These are phyloP conservation scores for Rhagium mordax DNA, from an alignment of 2,888 invertebrate genomes.

Conservation along the genomic window DNA sequence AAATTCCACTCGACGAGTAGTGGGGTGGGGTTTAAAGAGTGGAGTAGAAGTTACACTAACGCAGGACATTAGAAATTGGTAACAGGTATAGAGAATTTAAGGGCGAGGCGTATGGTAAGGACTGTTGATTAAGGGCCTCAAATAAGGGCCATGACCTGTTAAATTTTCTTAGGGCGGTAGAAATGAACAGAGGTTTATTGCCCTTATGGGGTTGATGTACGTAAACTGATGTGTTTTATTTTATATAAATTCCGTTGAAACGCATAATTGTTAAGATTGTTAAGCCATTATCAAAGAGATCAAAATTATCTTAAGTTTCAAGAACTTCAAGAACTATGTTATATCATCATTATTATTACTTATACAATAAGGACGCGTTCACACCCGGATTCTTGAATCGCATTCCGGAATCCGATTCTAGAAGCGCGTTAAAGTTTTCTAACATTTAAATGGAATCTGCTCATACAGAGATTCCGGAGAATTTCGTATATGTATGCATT, in stretches of 20 bases:
- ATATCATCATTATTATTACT: too few relatives aligned
- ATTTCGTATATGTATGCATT: too few relatives aligned
- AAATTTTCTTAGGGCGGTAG: slow-evolving; percentile 38
- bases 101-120: background rate
- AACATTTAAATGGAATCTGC: too few relatives aligned
- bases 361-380: too few relatives aligned
- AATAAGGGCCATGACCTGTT: slow-evolving; percentile 42
- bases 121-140: slow-evolving; percentile 21
- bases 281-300: too few relatives aligned
- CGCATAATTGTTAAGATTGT: too few relatives aligned
- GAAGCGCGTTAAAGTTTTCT: too few relatives aligned
- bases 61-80: background rate
- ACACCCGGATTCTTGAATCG: too few relatives aligned
- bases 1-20: background rate
- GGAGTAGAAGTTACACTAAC: background rate
- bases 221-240: background rate
- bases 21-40: background rate
- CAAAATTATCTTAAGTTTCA: too few relatives aligned
- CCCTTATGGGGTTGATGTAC: slow-evolving; percentile 28
- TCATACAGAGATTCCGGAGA: too few relatives aligned
- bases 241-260: background rate
- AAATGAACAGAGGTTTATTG: slow-evolving; percentile 34
- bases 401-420: too few relatives aligned
- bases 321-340: too few relatives aligned
- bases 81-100: slow-evolving; percentile 5